Base-by-base conservation (phyloP, 2,888 invertebrate species). In the Andrena minutula region DNA sequence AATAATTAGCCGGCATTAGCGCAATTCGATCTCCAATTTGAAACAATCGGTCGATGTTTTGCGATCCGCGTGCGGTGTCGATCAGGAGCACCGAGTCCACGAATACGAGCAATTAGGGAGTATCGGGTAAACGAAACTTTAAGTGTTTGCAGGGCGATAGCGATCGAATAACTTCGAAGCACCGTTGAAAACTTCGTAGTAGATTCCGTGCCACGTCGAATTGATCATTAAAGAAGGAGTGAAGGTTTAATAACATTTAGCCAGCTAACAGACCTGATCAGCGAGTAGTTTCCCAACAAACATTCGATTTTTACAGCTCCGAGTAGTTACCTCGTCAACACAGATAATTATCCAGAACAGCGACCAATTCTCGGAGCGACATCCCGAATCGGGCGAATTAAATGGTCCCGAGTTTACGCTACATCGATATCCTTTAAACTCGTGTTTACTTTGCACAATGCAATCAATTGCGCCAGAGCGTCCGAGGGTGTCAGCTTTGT, bases 171-270 rank as follows among this genome's bases (percentile, higher is more conserved):
- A 76, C 51, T 76, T 66, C 28, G 28, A 41, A 53, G 66, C 64
- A 41, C 26, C 28, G 56, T 28, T 69, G 56, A 41, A 66, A 61
- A 75, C 61, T 69, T 16, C 53, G 32, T 32, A 35, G 10, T 41
- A 41, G 12, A 12, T 58, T 58, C 28, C 41, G 28, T 10, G 35
- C 58, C 8, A 2, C 23, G 41, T 41, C 32, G 16, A 6, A 26
- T 51, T 10, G 53, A 68, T 75, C 66, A 30, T 61, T 60, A 77
- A 75, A 28, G 12, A 30, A 47, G 28, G 41, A 51, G 1, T 5
- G 35, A 30, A 41, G 41, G 35, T 68, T 78, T 75, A 78, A 63
- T 78, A 73, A 26, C 41, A 41, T 64, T 58, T n/a, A 16, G 65
- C 7, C 23, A 56, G 26, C 41, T 66, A 78, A 47, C 47, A 63